Evolutionary conservation across 1,140 invertebrate genomes (phyloP), one percentile per base, ranked within the genome.

Genomic region (Drosophila sproati): DNA sequence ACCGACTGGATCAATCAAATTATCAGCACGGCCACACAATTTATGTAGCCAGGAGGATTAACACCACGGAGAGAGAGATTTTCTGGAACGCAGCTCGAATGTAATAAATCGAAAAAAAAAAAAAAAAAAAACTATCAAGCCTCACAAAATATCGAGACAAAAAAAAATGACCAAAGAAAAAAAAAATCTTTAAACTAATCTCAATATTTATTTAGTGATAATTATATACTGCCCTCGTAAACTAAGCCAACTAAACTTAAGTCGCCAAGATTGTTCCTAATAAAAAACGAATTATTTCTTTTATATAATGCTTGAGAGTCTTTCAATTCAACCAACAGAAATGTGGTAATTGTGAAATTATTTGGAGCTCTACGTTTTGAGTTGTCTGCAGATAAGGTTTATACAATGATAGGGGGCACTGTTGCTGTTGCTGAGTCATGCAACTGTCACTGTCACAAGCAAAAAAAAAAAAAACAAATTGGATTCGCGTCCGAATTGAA

Each of bases 1-100:
- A 91, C 94, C 2, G 92, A 94, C 43, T 95, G 96, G 96, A 96
- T 97, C 39, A 78, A 91, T 29, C 82, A 92, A 60, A 69, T 91
- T 20, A 91, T 92, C 43, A 73, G 54, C 47, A 74, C 90, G 3
- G 76, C 82, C 54, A 91, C 91, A 1, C 78, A 78, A 29, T 54
- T 91, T 20, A 89, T 89, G 66, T 88, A 82, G 41, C 20, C 1
- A 20, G 48, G 10, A 47, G 69, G 37, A 32, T 5, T 34, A 37
- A 12, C 12, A 2, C 4, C 35, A 37, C 29, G 56, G 39, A 69
- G 45, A 60, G 28, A 67, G 8, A 56, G 20, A 67, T 8, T 34
- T 12, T 35, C 32, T 41, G 48, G 10, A 43, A 69, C 61, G 45
- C 48, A 73, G 64, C 82, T 87, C 83, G 83, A 89, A 89, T 88